Base-by-base conservation (phyloP, 2,113 vertebrate genomes). In the Anseranas semipalmata region DNA sequence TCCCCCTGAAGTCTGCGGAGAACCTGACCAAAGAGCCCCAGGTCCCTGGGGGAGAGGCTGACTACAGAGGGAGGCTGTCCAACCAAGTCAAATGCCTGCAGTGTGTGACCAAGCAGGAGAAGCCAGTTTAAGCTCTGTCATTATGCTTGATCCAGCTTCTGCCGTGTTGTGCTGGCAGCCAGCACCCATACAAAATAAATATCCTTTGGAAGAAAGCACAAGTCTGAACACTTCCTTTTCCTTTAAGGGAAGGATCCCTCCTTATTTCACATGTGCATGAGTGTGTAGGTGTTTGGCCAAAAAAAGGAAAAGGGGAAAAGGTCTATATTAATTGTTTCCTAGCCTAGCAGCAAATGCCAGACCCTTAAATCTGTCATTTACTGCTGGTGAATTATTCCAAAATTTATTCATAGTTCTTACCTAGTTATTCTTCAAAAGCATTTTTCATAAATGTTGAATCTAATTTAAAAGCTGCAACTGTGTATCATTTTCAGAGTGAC, bases 381-480 rank as follows among this genome's bases (percentile, higher is more conserved):
- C 84, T 81, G 62, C 37, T 37, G 8, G 20, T 37, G 56, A 91
- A 58, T 68, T 91, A 53, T 79, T 82, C 28, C 43, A 55, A 12
- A 87, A 86, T 27, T 87, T 89, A 87, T 73, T 91, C 2, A 37
- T 41, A 60, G 33, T 53, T 86, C 39, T 85, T 87, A 72, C 12
- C 48, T 60, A 46, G 22, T 78, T 92, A 92, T 87, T 67, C 72
- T 74, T 87, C 32, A 89, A 72, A 50, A 92, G 27, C 74, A 89
- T 81, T 95, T 90, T 90, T 90, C 52, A 48, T 91, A 89, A 91
- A 78, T 62, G 21, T 67, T 89, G 24, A 33, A 87, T 72, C 60
- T 93, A 85, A 82, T 82, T 85, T 82, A 85, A 91, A 89, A 94
- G 33, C 70, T 86, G 85, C 45, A 74, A 81, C 55, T 46, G 63